These are phyloP conservation scores for Anguilla japonica DNA, from an alignment of 2,113 vertebrate genomes.

Conservation along the genomic window DNA sequence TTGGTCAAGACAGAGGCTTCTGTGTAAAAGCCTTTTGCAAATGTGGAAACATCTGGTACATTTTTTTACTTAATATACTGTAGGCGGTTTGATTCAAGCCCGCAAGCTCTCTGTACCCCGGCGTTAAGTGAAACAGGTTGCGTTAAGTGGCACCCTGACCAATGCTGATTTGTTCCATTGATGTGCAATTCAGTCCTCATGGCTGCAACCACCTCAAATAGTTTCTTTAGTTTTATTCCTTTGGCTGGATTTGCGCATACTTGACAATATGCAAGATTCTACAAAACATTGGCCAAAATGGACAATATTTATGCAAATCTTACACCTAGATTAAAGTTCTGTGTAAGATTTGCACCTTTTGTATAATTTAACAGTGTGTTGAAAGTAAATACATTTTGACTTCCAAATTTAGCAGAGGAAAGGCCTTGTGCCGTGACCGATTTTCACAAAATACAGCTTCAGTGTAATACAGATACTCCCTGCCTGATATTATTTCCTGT, in stretches of 20 bases:
- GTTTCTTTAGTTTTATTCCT: neutral
- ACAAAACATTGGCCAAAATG: too few species aligned
- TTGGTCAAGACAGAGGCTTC: too few species aligned
- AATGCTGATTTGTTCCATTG: neutral
- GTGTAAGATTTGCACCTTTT: neutral
- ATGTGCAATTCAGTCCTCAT: neutral
- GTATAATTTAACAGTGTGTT: neutral
- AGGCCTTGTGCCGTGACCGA: neutral
- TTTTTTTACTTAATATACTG: too few species aligned
- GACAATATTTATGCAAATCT: too few species aligned
- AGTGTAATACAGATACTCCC: conserved; percentile 3
- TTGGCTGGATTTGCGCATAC: neutral
- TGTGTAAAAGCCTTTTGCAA: too few species aligned
- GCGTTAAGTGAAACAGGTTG: too few species aligned
- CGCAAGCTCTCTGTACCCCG: neutral
- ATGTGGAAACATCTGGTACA: too few species aligned
- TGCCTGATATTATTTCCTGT: conserved; percentile 11
- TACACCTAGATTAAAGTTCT: too few species aligned
- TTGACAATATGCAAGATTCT: too few species aligned
- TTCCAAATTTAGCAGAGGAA: neutral
- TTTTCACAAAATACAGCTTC: conserved; percentile 15
- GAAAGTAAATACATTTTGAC: too few species aligned
- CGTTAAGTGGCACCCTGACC: too few species aligned
- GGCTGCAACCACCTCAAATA: neutral
- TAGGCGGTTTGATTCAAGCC: too few species aligned